phyloP scores from a whole-genome alignment of 2,113 vertebrate genomes.

The Potamarius usumacintae region DNA sequence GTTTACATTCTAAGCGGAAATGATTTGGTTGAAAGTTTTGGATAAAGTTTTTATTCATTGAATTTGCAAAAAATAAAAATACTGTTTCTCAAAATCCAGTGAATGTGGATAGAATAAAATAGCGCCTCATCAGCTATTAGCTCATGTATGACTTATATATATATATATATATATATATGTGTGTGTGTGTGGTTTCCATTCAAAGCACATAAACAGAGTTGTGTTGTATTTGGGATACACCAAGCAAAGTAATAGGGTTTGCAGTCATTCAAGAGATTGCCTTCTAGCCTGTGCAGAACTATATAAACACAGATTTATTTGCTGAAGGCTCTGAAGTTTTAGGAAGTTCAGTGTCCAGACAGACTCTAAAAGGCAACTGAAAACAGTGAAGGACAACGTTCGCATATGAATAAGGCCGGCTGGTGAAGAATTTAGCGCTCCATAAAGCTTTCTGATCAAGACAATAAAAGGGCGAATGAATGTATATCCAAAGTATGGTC shows the following conservation, averaged over 20 bases:
- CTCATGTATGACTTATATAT: too few relatives aligned
- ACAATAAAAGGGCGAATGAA: not conserved
- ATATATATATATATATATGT: fast-evolving
- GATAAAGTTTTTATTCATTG: too few relatives aligned
- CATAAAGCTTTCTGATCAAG: not conserved
- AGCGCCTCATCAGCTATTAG: too few relatives aligned
- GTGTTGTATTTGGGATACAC: conserved; percentile 27
- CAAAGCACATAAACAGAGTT: conserved; percentile 12
- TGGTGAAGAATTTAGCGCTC: not conserved
- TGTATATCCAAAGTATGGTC: not conserved
- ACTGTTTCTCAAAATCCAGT: too few relatives aligned
- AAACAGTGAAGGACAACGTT: not conserved
- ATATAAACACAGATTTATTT: conserved; percentile 23
- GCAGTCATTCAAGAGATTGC: conserved; percentile 20
- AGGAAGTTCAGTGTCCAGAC: not conserved
- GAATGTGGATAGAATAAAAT: too few relatives aligned
- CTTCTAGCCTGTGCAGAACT: conserved; percentile 32
- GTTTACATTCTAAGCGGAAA: too few relatives aligned
- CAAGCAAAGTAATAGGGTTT: conserved; percentile 16
- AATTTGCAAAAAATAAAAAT: too few relatives aligned
- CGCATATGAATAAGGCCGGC: not conserved
- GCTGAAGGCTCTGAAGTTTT: conserved; percentile 19
- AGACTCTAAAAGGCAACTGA: not conserved
- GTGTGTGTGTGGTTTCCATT: not conserved
- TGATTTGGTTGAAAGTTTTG: too few relatives aligned